Conservation (phyloP, 2,888 invertebrate species). For the Pollenia griseotomentosa region DNA sequence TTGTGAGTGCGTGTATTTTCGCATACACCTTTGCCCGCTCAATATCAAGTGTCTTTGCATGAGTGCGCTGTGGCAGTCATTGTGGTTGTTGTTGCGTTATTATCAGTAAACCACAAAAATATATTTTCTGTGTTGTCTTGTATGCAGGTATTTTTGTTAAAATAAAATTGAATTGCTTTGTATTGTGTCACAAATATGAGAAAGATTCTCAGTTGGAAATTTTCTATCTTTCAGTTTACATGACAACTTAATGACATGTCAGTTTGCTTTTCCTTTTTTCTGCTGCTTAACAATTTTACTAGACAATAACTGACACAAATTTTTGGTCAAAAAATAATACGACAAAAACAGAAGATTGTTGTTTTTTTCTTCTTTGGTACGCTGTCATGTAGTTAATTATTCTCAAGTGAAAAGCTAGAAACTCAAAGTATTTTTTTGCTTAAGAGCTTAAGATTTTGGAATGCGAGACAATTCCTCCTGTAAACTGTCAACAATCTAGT, state of each 20-base stretch:
- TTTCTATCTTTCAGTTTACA: not conserved
- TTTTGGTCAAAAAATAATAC: too few species aligned
- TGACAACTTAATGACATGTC: not conserved
- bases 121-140: constrained; percentile 26
- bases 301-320: too few species aligned
- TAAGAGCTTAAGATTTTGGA: too few species aligned
- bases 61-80: constrained; percentile 1
- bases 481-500: too few species aligned
- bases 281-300: too few species aligned
- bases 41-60: not conserved
- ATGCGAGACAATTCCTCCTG: too few species aligned
- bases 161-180: constrained; percentile 37
- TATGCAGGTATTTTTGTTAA: constrained; percentile 46
- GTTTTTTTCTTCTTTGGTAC: too few species aligned
- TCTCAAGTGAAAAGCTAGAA: too few species aligned
- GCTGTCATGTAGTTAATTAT: too few species aligned
- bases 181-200: not conserved
- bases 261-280: too few species aligned
- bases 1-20: not conserved
- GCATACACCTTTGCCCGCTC: not conserved
- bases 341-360: too few species aligned
- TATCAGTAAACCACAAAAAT: constrained; percentile 37
- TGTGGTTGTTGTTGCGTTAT: constrained; percentile 24
- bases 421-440: too few species aligned
- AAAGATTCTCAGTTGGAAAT: not conserved